Evolutionary conservation across 2,888 invertebrate genomes (phyloP), one percentile per base, ranked within the genome.

Genomic region (Agrilus biguttatus): DNA sequence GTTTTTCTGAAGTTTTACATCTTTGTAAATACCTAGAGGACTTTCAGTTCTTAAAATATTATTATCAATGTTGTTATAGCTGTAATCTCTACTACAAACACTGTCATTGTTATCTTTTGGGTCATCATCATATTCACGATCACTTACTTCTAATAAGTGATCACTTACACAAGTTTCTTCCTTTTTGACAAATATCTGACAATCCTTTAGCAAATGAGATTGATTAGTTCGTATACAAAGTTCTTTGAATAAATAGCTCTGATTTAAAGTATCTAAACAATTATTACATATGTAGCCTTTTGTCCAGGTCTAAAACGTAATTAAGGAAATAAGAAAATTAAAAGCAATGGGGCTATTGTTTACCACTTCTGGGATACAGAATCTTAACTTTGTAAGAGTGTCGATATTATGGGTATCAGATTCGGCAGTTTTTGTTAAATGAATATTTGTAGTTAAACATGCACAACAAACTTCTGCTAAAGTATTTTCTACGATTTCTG

Each of bases 301-400:
- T 43, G 47, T 49, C 57, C 59, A 59, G 37, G 57, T 47, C 50
- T 50, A 23, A 44, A 45, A 28, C 14, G 14, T 14, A 5, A 28
- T 36, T 39, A 17, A 17, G 2, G 2, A 17, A 4, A 17, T 14
- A 14, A 28, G 36, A 17, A 3, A 8, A 14, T 8, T 1, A 17
- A 28, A 14, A 21, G 6, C 21, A 19, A 37, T 40, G 19, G n/a
- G 8, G 12, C 17, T 21, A 36, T 37, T 23, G 45, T 45, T 54
- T 53, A 59, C 60, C 44, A 59, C 45, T 54, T 60, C 58, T 12
- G 58, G 57, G 14, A 59, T 51, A 40, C 55, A 57, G 40, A 47
- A 51, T 19, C 40, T 47, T 17, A 59, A 43, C 46, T 59, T 59
- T 23, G 40, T 41, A 17, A 50, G 49, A 38, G 51, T 52, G 42